Base-by-base conservation (phyloP, 1,140 invertebrate genomes). In the Drosophila tsacasi region DNA sequence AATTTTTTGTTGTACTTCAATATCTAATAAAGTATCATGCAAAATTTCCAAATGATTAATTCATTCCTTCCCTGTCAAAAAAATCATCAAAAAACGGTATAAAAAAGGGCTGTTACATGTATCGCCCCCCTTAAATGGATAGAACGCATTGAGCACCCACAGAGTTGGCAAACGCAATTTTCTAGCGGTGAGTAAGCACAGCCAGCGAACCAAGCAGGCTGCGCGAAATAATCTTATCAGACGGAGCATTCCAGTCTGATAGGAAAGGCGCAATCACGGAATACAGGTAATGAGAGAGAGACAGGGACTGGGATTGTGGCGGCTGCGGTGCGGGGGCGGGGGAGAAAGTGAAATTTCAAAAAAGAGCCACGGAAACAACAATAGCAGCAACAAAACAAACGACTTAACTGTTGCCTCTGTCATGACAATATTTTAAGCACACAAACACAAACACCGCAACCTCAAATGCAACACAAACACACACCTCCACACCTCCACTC, bases 331-430 rank as follows among this genome's bases (percentile, higher is more conserved):
- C 35, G 54, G 40, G 59, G 47, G 59, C 40, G 69, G 67, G 65
- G 64, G 49, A 71, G 76, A 85, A 85, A 85, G 82, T 85, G 82
- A 85, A 85, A 85, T 77, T 81, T 77, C 50, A 74, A 77, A 35
- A 76, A 78, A 73, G 76, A 61, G 2, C 49, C 69, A 65, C 39
- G 52, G 44, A 19, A 65, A 32, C 59, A 55, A 47, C 55, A 83
- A 81, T 61, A 68, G n/a, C 58, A 58, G 37, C 39, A 49, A 74
- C 57, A 83, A 81, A 75, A 69, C 39, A 75, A 57, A 35, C 57
- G 64, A 66, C 64, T 66, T 66, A 66, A 66, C 64, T 66, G 64
- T 66, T 66, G 64, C 59, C 50, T 52, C 49, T 50, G 61, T 77
- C 74, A 69, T 75, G 72, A 75, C 72, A 60, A 76, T 76, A 65